These are phyloP conservation scores for Torymus aiolomorphi DNA, from an alignment of 2,888 invertebrate species.

Conservation along the genomic window DNA sequence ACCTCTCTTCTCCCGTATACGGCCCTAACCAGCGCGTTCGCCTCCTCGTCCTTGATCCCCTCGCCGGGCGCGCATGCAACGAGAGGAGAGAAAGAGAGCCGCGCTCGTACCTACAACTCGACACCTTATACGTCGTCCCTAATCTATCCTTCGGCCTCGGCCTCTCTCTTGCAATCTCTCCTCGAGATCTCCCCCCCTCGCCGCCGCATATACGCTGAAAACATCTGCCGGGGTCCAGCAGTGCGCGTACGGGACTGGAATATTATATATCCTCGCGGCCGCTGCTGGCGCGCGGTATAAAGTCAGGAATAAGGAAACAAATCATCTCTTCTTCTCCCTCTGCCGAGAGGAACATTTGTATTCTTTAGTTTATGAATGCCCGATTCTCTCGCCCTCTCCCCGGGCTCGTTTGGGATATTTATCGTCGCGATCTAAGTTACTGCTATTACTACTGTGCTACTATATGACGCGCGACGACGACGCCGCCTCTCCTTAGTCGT, in stretches of 20 bases:
- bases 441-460: too few species aligned
- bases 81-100: constrained; percentile 9
- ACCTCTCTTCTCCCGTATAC: too few species aligned
- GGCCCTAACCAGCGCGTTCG: too few species aligned
- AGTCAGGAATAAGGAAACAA: constrained; percentile 43
- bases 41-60: too few species aligned
- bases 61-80: not conserved
- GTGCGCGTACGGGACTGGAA: constrained; percentile 9
- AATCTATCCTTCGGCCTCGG: constrained; percentile 40
- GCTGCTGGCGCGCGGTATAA: constrained; percentile 2
- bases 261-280: not conserved
- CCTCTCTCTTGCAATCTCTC: not conserved
- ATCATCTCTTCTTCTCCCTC: constrained; percentile 23
- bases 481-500: too few species aligned
- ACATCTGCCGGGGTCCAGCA: constrained; percentile 12
- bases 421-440: constrained; percentile 13
- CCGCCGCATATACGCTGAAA: constrained; percentile 7
- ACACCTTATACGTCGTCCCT: constrained; percentile 49
- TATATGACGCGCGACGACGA: too few species aligned
- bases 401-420: constrained; percentile 29
- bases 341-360: constrained; percentile 19
- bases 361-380: constrained; percentile 30
- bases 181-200: not conserved
- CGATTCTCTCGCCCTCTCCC: constrained; percentile 18
- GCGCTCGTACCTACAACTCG: constrained; percentile 32